Evolutionary conservation across 2,888 invertebrate genomes (phyloP), one percentile per base, ranked within the genome.

Genomic region (Rhagophthalmus giganteus): DNA sequence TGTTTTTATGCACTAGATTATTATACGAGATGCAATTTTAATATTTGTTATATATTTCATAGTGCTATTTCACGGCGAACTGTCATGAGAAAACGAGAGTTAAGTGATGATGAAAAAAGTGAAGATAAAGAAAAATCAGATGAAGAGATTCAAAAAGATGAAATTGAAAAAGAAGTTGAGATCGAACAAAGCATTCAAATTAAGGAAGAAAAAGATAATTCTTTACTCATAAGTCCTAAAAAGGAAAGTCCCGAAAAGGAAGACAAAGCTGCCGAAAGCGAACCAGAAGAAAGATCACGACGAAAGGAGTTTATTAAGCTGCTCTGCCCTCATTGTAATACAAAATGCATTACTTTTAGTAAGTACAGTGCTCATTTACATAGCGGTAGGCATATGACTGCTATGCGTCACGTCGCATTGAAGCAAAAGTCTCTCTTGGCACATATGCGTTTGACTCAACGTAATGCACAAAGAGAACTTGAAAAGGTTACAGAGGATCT

Each of bases 391-490:
- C 91, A 91, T 70, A 82, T 85, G 64, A 78, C 83, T 13, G 83
- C 87, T 0, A 87, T 91, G 86, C 79, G 85, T 42, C 82, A 80
- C 31, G 83, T 90, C 60, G 87, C 89, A 9, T 78, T 86, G 39
- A 85, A 85, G 6, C 88, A 88, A 71, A 86, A 88, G 69, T 81
- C 84, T 39, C 85, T 86, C 66, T 73, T 90, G 61, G 79, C 86
- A 54, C 84, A 86, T 62, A 87, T 92, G 87, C 83, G 92, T 46
- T 81, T 86, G 53, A 82, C 86, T 1, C 91, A 92, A 72, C 83
- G 92, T 47, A 85, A 85, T 44, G 86, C 88, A 2, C 91, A 91
- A 74, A 83, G 87, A 39, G 85, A 87, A 61, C 79, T 90, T 48
- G 91, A 92, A 72, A 85, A 85, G 60, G 81, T 82, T 47, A 81